Conservation (phyloP, 2,888 invertebrate species). For the Melitaea athalia region DNA sequence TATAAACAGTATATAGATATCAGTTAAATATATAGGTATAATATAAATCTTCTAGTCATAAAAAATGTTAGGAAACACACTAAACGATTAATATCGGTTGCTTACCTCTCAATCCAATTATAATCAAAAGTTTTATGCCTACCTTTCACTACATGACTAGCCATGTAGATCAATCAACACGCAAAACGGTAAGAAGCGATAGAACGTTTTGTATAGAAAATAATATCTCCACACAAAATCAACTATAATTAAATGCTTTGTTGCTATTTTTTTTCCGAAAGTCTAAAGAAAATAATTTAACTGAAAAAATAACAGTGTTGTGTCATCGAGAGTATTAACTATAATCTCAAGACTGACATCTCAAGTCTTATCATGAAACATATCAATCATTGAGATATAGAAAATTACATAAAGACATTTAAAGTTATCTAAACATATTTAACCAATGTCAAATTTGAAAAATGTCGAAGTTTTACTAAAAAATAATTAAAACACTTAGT, state of each 20-base stretch:
- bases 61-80: not conserved
- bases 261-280: not conserved
- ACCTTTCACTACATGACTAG: constrained; percentile 46
- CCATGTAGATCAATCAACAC: constrained; percentile 48
- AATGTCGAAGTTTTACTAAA: too few species aligned
- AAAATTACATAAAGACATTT: constrained; percentile 13
- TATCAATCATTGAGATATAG: constrained; percentile 38
- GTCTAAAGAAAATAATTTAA: not conserved
- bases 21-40: not conserved
- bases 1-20: not conserved
- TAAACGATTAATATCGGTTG: constrained; percentile 20
- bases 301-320: not conserved
- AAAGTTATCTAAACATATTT: constrained; percentile 11
- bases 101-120: constrained; percentile 37
- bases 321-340: not conserved
- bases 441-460: not conserved
- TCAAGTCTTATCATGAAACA: constrained; percentile 45
- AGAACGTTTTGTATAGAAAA: constrained; percentile 14
- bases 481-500: too few species aligned
- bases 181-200: constrained; percentile 54
- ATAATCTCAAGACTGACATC: constrained; percentile 3
- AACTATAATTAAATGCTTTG: not conserved
- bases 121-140: constrained; percentile 38
- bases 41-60: not conserved
- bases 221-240: constrained; percentile 47